These are phyloP conservation scores for Caprella mutica DNA, from an alignment of 2,888 invertebrate species.

Conservation along the genomic window DNA sequence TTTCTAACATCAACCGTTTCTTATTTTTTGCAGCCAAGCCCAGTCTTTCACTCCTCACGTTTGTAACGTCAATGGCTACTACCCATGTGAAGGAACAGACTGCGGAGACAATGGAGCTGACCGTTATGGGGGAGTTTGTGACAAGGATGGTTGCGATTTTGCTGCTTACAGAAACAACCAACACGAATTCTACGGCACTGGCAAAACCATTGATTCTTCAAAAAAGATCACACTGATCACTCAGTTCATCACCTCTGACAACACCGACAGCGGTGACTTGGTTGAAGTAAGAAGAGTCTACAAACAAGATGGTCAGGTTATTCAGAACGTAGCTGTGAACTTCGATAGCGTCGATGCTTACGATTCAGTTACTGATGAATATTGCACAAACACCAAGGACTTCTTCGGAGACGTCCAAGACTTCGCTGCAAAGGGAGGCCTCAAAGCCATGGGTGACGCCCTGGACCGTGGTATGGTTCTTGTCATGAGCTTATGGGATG, in stretches of 20 bases:
- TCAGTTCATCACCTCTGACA: constrained; percentile 32
- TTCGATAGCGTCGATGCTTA: constrained; percentile 13
- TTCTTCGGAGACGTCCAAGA: constrained; percentile 25
- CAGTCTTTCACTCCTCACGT: background rate
- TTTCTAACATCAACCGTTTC: background rate
- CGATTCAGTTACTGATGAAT: constrained; percentile 30
- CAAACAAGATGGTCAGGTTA: constrained; percentile 21
- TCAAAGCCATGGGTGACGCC: constrained; percentile 26
- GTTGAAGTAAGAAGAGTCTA: constrained; percentile 26
- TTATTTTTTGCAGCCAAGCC: background rate
- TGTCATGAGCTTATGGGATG: constrained; percentile 31
- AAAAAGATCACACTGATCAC: constrained; percentile 29
- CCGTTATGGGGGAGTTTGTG: constrained; percentile 33
- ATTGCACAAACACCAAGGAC: constrained; percentile 20
- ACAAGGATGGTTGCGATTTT: constrained; percentile 34
- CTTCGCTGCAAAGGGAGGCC: constrained; percentile 22
- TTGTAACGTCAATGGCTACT: background rate
- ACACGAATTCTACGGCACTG: constrained; percentile 20
- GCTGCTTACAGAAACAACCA: constrained; percentile 28
- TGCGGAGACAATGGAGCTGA: constrained; percentile 31
- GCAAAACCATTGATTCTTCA: constrained; percentile 17
- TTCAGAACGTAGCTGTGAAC: constrained; percentile 21
- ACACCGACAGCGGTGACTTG: constrained; percentile 31
- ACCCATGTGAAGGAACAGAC: constrained; percentile 23
- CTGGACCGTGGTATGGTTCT: constrained; percentile 28